phyloP scores from a whole-genome alignment of 2,888 invertebrate genomes.

The Chloromyia formosa region DNA sequence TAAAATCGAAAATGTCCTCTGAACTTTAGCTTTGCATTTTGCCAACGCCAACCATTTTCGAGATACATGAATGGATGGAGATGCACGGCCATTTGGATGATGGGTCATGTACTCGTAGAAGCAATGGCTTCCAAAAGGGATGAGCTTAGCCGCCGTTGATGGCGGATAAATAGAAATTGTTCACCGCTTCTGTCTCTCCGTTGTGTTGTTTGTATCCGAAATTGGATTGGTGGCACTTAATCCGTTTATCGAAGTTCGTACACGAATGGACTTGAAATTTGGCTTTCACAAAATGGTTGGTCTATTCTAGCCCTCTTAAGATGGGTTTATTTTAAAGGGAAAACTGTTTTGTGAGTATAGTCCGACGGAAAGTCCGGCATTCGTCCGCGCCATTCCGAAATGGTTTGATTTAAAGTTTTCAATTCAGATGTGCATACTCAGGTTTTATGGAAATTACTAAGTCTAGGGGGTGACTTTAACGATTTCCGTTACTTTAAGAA shows the following conservation, averaged over 20 bases:
- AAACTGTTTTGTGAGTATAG: too few species aligned
- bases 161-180: slow-evolving; percentile 42
- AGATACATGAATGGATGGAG: not conserved
- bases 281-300: slow-evolving; percentile 29
- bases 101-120: not conserved
- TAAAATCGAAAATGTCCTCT: slow-evolving; percentile 25
- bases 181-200: slow-evolving; percentile 4
- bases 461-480: too few species aligned
- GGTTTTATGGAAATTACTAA: too few species aligned
- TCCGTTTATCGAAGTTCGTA: slow-evolving; percentile 65
- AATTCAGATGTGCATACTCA: too few species aligned
- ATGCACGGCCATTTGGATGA: slow-evolving; percentile 13
- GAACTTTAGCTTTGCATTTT: slow-evolving; percentile 14
- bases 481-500: too few species aligned
- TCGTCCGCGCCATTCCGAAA: too few species aligned
- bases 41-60: slow-evolving; percentile 14
- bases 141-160: slow-evolving; percentile 29
- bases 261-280: slow-evolving; percentile 61
- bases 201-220: slow-evolving; percentile 48
- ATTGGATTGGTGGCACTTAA: slow-evolving; percentile 57
- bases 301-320: slow-evolving; percentile 7
- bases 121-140: slow-evolving; percentile 35
- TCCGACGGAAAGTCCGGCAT: too few species aligned
- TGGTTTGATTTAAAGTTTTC: too few species aligned
- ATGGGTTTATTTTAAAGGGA: slow-evolving; percentile 5